These are phyloP conservation scores for Dryobates pubescens DNA, from an alignment of 2,797 vertebrate species.

Conservation along the genomic window DNA sequence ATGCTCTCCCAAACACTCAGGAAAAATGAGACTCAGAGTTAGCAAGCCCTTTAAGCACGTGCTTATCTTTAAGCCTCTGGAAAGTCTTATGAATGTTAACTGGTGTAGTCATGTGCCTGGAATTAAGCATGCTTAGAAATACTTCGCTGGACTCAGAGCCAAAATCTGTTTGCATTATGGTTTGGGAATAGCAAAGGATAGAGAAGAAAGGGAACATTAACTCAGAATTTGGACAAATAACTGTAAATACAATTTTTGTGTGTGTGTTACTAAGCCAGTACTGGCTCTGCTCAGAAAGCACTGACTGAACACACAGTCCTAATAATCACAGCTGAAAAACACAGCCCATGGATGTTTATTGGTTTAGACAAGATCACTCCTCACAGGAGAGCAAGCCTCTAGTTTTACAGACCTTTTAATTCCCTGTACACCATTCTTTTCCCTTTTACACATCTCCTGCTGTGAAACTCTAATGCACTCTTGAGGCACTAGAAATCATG, in stretches of 20 bases:
- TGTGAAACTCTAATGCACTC: conserved; percentile 66
- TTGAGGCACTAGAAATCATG: conserved; percentile 39
- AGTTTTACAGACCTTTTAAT: conserved; percentile 73
- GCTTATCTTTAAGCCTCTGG: conserved; percentile 31
- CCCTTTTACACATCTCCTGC: conserved; percentile 73
- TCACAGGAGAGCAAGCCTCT: conserved; percentile 39
- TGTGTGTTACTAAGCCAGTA: conserved; percentile 11
- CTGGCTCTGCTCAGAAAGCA: neutral
- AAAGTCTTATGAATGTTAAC: conserved; percentile 18
- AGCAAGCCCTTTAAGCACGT: neutral
- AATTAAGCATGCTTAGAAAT: conserved; percentile 45
- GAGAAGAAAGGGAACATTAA: conserved; percentile 34
- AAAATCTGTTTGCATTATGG: conserved; percentile 37
- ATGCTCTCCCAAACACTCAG: neutral
- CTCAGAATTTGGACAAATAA: conserved; percentile 43
- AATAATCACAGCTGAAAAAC: conserved; percentile 53
- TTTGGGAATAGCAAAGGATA: conserved; percentile 6
- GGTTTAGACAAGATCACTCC: conserved; percentile 70
- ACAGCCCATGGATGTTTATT: conserved; percentile 42
- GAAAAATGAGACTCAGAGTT: neutral
- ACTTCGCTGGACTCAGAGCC: neutral
- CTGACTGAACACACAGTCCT: conserved; percentile 6
- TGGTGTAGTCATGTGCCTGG: neutral
- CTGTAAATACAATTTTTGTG: conserved; percentile 29
- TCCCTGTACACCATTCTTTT: conserved; percentile 60